Evolutionary conservation across 2,113 vertebrate genomes (phyloP).

Genomic region (Brachypteracias leptosomus): DNA sequence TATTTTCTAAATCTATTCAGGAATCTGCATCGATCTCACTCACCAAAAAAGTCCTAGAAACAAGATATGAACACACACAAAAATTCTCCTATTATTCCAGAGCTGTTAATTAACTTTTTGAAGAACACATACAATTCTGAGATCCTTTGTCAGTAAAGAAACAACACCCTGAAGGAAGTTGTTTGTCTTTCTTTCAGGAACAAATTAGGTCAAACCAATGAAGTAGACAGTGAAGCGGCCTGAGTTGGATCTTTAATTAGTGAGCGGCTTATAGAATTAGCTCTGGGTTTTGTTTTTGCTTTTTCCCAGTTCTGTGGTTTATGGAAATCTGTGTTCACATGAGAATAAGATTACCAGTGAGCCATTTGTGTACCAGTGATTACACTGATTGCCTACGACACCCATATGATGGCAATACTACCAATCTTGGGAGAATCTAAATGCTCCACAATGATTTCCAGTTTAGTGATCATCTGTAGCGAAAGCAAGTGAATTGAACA

Average conservation of each 20-base stretch:
- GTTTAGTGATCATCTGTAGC: not conserved
- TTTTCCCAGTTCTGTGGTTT: not conserved
- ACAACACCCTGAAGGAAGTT: not conserved
- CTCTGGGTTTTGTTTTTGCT: constrained; percentile 22
- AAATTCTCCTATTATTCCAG: not conserved
- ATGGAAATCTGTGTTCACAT: not conserved
- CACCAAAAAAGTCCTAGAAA: not conserved
- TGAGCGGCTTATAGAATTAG: not conserved
- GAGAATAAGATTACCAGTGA: not conserved
- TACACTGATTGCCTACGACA: constrained; percentile 26
- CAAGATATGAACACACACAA: not conserved
- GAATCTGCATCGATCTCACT: accelerated
- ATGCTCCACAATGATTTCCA: not conserved
- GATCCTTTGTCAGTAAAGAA: not conserved
- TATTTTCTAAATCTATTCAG: not conserved
- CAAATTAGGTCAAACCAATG: constrained; percentile 30
- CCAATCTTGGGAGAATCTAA: not conserved
- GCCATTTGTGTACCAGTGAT: not conserved
- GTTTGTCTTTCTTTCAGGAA: constrained; percentile 17
- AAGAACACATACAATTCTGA: not conserved
- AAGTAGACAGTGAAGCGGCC: not conserved
- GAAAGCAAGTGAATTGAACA: not conserved
- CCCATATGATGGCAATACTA: not conserved
- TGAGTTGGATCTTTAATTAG: constrained; percentile 54
- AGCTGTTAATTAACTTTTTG: not conserved